phyloP scores from a whole-genome alignment of 2,888 invertebrate species.

The Chrysolina oricalcia region DNA sequence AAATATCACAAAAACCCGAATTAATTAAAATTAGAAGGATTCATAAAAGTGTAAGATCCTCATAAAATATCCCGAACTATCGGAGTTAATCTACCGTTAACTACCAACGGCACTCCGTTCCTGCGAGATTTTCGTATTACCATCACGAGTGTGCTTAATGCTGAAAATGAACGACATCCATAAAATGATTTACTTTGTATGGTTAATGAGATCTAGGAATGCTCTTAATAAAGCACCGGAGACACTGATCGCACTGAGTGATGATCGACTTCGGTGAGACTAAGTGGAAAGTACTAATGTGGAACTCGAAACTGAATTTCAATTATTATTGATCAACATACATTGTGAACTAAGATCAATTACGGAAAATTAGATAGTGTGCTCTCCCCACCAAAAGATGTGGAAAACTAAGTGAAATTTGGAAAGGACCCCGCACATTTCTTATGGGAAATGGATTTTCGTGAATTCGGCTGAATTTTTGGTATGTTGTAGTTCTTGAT shows the following conservation, averaged over 20 bases:
- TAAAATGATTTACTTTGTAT: constrained; percentile 43
- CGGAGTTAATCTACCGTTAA: constrained; percentile 36
- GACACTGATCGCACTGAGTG: neutral
- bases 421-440: no score
- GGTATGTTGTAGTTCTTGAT: no score
- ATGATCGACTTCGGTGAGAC: neutral
- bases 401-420: no score
- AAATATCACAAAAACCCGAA: neutral
- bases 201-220: constrained; percentile 39
- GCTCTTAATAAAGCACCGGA: constrained; percentile 29
- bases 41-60: constrained; percentile 5
- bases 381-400: no score
- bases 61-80: constrained; percentile 11
- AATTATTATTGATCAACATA: no score
- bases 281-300: neutral
- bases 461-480: no score
- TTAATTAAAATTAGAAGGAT: neutral
- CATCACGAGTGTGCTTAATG: constrained; percentile 30
- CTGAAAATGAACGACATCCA: constrained; percentile 6
- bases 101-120: constrained; percentile 34
- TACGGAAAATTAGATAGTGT: no score
- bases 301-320: no score
- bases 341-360: no score
- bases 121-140: constrained; percentile 36
- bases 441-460: no score